A percentile compares a stretch with the other conserved stretches of the same genome.
Evolutionary conservation across 2,113 vertebrate genomes (phyloP).

Genomic region (Entosphenus tridentatus): DNA sequence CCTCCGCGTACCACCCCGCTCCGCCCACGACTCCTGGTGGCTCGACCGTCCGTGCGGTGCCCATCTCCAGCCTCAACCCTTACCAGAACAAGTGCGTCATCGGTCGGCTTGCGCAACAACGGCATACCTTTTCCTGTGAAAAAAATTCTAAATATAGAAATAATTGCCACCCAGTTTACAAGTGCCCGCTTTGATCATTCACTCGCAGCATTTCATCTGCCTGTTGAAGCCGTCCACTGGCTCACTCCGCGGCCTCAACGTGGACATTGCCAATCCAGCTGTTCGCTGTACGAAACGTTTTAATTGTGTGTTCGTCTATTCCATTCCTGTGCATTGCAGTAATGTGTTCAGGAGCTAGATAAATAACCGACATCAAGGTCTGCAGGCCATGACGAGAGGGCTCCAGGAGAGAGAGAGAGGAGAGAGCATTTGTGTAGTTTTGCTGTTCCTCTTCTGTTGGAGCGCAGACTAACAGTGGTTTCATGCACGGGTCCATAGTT

Average conservation of each 20-base stretch:
- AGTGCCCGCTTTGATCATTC: constrained; percentile 17
- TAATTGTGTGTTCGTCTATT: no score
- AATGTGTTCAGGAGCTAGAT: no score
- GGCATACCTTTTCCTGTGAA: constrained; percentile 18
- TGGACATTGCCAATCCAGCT: no score
- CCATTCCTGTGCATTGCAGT: no score
- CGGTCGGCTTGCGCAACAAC: constrained; percentile 10
- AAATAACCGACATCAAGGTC: no score
- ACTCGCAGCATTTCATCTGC: constrained; percentile 12
- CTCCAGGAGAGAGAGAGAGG: no score
- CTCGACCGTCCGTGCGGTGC: constrained; percentile 49
- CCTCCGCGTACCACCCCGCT: neutral
- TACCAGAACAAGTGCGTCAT: constrained; percentile 80
- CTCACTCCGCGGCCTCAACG: neutral
- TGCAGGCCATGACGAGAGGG: no score
- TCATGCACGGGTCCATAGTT: no score
- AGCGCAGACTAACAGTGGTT: no score
- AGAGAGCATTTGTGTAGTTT: no score
- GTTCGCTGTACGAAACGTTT: no score
- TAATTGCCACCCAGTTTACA: constrained; percentile 16
- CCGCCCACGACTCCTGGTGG: constrained; percentile 33
- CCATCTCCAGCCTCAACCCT: constrained; percentile 77
- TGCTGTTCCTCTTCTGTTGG: no score
- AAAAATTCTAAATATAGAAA: constrained; percentile 16
- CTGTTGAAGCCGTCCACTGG: neutral